Conservation (phyloP, 2,113 vertebrate genomes). For the Neogobius melanostomus region DNA sequence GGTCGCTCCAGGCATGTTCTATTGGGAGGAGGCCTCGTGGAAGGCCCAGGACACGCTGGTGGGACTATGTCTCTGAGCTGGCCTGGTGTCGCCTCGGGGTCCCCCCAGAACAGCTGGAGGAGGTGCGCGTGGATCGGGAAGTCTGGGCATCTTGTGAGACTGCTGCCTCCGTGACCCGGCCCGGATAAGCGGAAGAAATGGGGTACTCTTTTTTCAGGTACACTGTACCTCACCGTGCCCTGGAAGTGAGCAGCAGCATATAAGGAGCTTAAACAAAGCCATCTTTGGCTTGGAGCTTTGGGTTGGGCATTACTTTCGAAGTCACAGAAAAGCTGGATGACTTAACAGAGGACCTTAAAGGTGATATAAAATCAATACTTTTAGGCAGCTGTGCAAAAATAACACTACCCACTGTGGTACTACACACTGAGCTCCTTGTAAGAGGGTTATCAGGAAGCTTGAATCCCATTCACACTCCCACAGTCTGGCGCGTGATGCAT, state of each 20-base stretch:
- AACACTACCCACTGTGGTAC: not conserved
- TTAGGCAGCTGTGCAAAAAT: constrained; percentile 3
- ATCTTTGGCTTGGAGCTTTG: not conserved
- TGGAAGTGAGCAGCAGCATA: not conserved
- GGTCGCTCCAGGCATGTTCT: no score
- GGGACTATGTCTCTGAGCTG: no score
- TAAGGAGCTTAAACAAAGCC: constrained; percentile 1
- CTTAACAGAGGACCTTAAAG: constrained; percentile 12
- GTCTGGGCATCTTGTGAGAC: no score
- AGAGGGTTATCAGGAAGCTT: constrained; percentile 4
- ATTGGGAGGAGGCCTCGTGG: no score
- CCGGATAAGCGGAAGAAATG: no score
- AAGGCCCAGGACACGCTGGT: no score
- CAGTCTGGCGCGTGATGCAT: not conserved
- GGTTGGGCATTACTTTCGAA: constrained; percentile 8
- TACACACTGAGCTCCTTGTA: not conserved
- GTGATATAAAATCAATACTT: constrained; percentile 10
- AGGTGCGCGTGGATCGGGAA: no score
- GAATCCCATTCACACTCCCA: constrained; percentile 6
- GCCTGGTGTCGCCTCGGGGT: no score
- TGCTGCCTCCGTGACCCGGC: no score
- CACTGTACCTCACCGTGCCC: not conserved
- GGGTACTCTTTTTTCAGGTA: no score
- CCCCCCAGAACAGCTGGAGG: no score
- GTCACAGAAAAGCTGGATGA: constrained; percentile 2